Percentiles rank a stretch among this genome's conserved stretches.
Evolutionary conservation across 2,888 invertebrate genomes (phyloP).

Genomic region (Psylliodes chrysocephalus): DNA sequence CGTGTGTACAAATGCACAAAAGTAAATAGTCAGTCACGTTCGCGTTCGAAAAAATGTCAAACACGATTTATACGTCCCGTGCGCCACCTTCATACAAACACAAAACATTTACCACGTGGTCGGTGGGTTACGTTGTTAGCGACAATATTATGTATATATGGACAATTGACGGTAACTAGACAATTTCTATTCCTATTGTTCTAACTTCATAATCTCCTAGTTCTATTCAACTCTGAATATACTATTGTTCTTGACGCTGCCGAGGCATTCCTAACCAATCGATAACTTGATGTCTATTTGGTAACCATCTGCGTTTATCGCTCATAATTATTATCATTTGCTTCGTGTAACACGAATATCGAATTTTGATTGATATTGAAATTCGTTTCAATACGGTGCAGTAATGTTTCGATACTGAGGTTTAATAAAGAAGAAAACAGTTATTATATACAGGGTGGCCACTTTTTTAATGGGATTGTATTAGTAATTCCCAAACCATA

Average conservation of each 20-base stretch:
- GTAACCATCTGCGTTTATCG: constrained; percentile 15
- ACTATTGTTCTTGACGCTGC: constrained; percentile 18
- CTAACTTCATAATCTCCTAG: constrained; percentile 25
- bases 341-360: neutral
- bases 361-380: constrained; percentile 6
- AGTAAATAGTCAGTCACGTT: constrained; percentile 12
- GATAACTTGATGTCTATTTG: constrained; percentile 15
- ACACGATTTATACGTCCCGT: neutral
- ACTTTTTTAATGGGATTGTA: no score
- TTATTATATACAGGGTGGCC: no score
- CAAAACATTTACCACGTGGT: constrained; percentile 8
- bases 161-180: constrained; percentile 30
- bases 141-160: constrained; percentile 23
- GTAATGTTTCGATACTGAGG: no score
- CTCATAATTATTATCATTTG: constrained; percentile 10
- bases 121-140: constrained; percentile 2
- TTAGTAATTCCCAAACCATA: no score
- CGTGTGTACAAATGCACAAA: neutral
- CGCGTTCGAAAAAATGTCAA: constrained; percentile 2
- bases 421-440: no score
- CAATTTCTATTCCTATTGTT: constrained; percentile 31
- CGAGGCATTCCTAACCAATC: constrained; percentile 11
- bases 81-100: neutral
- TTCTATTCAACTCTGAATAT: constrained; percentile 20
- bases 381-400: neutral